Evolutionary conservation across 2,797 vertebrate genomes (phyloP).

Genomic region (Gorsachius magnificus): DNA sequence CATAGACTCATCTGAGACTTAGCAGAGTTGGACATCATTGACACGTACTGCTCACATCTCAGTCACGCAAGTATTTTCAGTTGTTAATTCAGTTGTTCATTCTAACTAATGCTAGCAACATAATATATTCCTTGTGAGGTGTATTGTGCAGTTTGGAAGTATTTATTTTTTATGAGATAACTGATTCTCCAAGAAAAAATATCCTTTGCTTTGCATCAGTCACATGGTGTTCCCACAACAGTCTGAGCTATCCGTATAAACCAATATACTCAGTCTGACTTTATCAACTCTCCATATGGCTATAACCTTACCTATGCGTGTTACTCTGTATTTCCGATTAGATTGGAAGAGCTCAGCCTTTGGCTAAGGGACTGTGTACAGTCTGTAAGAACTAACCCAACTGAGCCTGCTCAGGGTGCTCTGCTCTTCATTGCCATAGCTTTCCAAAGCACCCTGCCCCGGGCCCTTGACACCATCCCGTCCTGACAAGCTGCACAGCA

Average conservation of each 20-base stretch:
- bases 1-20: neutral
- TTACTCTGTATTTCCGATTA: neutral
- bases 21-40: neutral
- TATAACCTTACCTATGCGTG: neutral
- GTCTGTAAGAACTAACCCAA: neutral
- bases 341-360: neutral
- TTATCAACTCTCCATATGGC: neutral
- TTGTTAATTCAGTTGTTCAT: neutral
- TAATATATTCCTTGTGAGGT: neutral
- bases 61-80: neutral
- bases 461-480: neutral
- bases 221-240: neutral
- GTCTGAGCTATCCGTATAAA: neutral
- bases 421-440: neutral
- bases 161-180: neutral
- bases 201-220: neutral
- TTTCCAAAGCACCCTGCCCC: neutral
- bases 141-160: neutral
- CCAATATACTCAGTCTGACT: neutral
- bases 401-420: neutral
- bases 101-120: neutral
- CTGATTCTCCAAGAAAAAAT: neutral
- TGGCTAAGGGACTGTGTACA: neutral
- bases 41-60: neutral
- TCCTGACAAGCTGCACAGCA: neutral